Conservation (phyloP, 2,113 vertebrate genomes). For the Poeciliopsis retropinna region DNA sequence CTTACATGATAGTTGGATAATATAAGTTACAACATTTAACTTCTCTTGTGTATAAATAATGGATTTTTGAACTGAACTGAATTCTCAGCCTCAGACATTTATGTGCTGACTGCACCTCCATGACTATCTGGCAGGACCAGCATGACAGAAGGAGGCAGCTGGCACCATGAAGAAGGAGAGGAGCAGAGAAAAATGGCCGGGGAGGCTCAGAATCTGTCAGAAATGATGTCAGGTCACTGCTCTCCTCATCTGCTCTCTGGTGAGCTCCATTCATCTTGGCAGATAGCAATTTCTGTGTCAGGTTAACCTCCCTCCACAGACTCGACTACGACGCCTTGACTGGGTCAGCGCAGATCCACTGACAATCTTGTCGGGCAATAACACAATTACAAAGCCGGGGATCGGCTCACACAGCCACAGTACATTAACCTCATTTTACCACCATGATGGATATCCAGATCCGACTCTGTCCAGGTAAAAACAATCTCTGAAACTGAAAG, state of each 20-base stretch:
- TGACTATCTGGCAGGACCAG: constrained; percentile 42
- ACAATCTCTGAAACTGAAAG: too few relatives aligned
- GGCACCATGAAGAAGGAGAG: constrained; percentile 35
- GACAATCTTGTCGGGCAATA: constrained; percentile 67
- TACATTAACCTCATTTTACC: constrained; percentile 65
- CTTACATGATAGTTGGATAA: too few relatives aligned
- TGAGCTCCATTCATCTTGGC: constrained; percentile 68
- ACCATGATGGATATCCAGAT: constrained; percentile 29
- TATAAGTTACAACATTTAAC: too few relatives aligned
- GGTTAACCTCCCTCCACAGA: constrained; percentile 69
- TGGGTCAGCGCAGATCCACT: constrained; percentile 47
- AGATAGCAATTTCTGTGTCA: constrained; percentile 75
- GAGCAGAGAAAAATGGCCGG: constrained; percentile 35
- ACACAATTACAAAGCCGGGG: constrained; percentile 58
- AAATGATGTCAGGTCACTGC: constrained; percentile 70
- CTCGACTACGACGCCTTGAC: constrained; percentile 54
- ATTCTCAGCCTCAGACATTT: not conserved
- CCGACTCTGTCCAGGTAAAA: not conserved
- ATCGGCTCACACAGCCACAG: constrained; percentile 43
- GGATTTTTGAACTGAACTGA: too few relatives aligned
- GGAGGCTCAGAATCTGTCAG: constrained; percentile 58
- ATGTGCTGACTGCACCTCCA: not conserved
- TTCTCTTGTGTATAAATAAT: too few relatives aligned
- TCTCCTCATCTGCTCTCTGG: constrained; percentile 67
- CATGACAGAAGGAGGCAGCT: constrained; percentile 54